Base-by-base conservation (phyloP, 2,797 vertebrate genomes). In the Anguilla megastoma region DNA sequence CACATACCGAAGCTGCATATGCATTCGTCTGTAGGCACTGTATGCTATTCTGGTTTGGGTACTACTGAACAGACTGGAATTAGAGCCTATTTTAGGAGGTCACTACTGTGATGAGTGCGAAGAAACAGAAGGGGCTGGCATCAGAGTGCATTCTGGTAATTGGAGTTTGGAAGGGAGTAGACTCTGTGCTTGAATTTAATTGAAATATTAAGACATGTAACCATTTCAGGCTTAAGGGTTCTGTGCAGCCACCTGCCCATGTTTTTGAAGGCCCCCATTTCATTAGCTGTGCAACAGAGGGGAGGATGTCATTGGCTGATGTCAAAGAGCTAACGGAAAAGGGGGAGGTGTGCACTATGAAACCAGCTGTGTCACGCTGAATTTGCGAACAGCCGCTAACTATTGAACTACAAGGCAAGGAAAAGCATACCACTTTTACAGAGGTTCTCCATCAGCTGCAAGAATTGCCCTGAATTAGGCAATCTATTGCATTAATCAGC, bases 401-500 rank as follows among this genome's bases (percentile, higher is more conserved):
- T 74, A 74, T 4, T 36, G 27, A 74, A 33, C 71, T 14, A 36
- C 18, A 36, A 74, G 30, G 14, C 71, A 36, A 12, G 27, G 27
- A 71, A 71, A 27, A 71, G 27, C 66, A 27, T 71, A 2, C 66
- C 27, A 30, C 16, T 36, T 74, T 74, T 9, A 74, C 1, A 16
- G 30, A 27, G 71, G 71, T 74, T 21, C 33, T 36, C 27, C 24
- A 84, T 87, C 54, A 87, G 45, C 14, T 84, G 41, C 36, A 85
- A 30, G 12, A 74, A 36, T 74, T 21, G 12, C 1, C 12, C 14
- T 74, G 27, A 74, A 74, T 74, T 74, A 36, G 14, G 71, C 84
- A 27, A 52, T 58, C 33, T 69, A 74, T 56, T 71, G 33, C 83
- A 2, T 76, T 48, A 36, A n/a, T 21, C 16, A 12, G 84, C 30